Base-by-base conservation (phyloP, 2,797 vertebrate species). In the Rhinatrema bivittatum region DNA sequence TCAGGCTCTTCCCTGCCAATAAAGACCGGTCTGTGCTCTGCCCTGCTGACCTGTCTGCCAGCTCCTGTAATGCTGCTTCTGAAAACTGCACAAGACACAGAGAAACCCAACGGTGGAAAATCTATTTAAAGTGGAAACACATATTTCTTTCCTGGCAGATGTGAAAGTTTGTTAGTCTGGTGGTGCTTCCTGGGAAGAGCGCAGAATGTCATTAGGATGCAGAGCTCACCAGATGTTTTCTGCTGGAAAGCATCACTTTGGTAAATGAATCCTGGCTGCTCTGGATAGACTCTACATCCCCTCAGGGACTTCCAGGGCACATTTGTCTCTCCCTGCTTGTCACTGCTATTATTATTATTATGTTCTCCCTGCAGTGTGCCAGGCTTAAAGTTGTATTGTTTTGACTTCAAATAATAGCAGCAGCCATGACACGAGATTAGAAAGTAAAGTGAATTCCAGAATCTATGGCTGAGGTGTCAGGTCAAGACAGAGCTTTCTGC, bases 291-390 rank as follows among this genome's bases (percentile, higher is more conserved):
- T 22, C 8, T 31, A 33, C 9, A 20, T 22, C 28, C 39, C 17
- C 31, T 47, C 5, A 21, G 18, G 5, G 5, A 20, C 25, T 41
- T 32, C 24, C 24, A 28, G 36, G 38, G 36, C 29, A 36, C 21
- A 31, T 44, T 31, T 19, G 28, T 10, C 27, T 20, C 23, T 23
- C 18, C 42, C 16, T 27, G 27, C 24, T 32, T 48, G 19, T 28
- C 48, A 35, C 32, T 40, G 18, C 21, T 47, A 21, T 39, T 44
- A 26, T 46, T 46, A 46, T 19, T 20, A 7, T 36, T 13, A 30
- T 34, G 47, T 32, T 47, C 37, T 47, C 37, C 47, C 27, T 26
- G 36, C 32, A 21, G 24, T 7, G 13, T 32, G n/a, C 20, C 23
- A 41, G 36, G 41, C 48, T 10, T 41, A 28, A 25, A 27, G 28